Evolutionary conservation across 2,113 vertebrate genomes (phyloP).

Genomic region (human (Homo sapiens)): GRCh38 chr15:21618001-21618500

Average conservation of each 20-base stretch:
- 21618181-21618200: background rate
- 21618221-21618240: background rate
- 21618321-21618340: background rate
- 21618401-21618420: background rate
- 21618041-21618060: too few relatives aligned
- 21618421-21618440: background rate
- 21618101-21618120: background rate
- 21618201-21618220: background rate
- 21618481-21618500: too few relatives aligned
- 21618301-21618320: background rate
- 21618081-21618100: background rate
- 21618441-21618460: background rate
- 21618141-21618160: background rate
- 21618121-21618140: background rate
- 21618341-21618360: background rate
- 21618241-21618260: background rate
- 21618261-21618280: background rate
- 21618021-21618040: too few relatives aligned
- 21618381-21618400: background rate
- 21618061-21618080: too few relatives aligned
- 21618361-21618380: background rate
- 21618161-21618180: background rate
- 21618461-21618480: background rate
- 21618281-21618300: too few relatives aligned
- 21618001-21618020: too few relatives aligned